phyloP scores from a whole-genome alignment of 2,113 vertebrate genomes.

The Mungos mungo region DNA sequence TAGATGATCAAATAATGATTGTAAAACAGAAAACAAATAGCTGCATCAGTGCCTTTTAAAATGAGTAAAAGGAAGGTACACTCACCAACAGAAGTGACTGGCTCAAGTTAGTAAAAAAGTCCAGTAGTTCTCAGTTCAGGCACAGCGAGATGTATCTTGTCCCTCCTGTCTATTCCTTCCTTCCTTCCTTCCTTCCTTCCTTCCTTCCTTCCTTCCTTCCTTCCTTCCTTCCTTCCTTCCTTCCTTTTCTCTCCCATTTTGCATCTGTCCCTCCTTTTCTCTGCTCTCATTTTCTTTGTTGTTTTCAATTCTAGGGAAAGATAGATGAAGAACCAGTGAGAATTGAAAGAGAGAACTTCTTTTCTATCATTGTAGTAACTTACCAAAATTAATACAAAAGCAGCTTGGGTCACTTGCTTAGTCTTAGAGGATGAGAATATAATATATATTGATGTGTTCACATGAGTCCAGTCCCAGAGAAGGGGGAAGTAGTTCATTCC shows the following conservation, averaged over 20 bases:
- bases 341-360: background rate
- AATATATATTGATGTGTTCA: background rate
- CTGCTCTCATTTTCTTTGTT: background rate
- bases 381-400: background rate
- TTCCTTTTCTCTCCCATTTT: background rate
- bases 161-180: background rate
- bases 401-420: background rate
- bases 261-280: background rate
- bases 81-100: background rate
- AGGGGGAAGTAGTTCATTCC: background rate
- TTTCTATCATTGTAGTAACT: background rate
- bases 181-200: background rate
- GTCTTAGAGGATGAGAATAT: background rate
- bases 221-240: background rate
- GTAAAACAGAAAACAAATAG: background rate
- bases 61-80: background rate
- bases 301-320: background rate
- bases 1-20: background rate
- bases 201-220: too few species aligned
- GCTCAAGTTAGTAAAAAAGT: background rate
- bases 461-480: background rate
- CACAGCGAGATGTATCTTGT: background rate
- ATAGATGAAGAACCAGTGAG: too few species aligned
- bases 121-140: background rate
- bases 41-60: background rate